A percentile compares a stretch with the other conserved stretches of the same genome.
Conservation (phyloP, 2,113 vertebrate genomes). For the Gallinago undulata region DNA sequence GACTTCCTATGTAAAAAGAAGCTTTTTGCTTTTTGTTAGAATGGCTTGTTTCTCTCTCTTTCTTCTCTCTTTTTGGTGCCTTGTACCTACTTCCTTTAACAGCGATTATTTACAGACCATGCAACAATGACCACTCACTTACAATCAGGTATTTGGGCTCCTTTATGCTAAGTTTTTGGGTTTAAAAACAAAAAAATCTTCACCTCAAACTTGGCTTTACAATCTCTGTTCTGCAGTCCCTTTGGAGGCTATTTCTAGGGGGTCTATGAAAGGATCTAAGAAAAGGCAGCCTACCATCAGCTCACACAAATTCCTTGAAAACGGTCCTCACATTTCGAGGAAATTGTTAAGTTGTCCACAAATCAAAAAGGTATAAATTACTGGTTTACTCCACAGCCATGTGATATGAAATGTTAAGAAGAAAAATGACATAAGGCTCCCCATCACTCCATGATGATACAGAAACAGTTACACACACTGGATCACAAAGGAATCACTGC, state of each 20-base stretch:
- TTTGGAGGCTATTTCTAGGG: not conserved
- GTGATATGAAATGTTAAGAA: not conserved
- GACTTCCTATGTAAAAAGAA: not conserved
- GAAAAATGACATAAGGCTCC: not conserved
- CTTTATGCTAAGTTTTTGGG: not conserved
- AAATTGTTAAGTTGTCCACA: not conserved
- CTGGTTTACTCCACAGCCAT: not conserved
- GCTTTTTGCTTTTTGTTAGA: not conserved
- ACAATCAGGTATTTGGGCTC: rapidly evolving
- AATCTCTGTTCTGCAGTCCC: not conserved
- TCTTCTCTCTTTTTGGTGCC: not conserved
- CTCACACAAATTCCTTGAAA: not conserved
- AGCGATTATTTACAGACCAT: not conserved
- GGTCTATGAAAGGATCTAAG: not conserved
- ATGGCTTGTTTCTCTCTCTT: not conserved
- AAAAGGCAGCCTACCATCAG: not conserved
- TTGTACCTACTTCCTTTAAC: not conserved
- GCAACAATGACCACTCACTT: not conserved
- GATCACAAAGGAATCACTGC: not conserved
- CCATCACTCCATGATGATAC: not conserved
- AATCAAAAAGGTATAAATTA: not conserved
- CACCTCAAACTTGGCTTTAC: not conserved
- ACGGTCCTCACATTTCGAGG: not conserved
- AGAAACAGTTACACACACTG: not conserved
- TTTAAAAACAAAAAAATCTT: not conserved